phyloP scores from a whole-genome alignment of 2,113 vertebrate genomes.

The Gallinago media region DNA sequence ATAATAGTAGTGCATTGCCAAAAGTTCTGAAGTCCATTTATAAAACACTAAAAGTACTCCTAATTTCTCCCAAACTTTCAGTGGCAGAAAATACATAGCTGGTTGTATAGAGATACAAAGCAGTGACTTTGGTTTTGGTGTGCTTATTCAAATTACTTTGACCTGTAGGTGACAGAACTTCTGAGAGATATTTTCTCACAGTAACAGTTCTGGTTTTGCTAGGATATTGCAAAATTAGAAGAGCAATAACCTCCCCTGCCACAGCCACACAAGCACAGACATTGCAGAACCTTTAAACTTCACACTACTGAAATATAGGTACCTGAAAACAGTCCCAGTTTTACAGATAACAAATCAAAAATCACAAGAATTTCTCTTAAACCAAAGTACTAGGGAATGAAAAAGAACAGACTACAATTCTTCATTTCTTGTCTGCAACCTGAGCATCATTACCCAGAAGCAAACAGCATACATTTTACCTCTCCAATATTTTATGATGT shows the following conservation, averaged over 20 bases:
- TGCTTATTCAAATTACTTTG: background rate
- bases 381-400: background rate
- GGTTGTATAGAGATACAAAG: background rate
- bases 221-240: background rate
- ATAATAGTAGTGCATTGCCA: background rate
- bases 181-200: background rate
- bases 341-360: constrained; percentile 33
- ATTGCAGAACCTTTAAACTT: background rate
- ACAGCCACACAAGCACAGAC: background rate
- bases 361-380: background rate
- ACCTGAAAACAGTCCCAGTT: background rate
- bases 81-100: background rate
- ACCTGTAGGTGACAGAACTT: background rate
- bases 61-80: background rate
- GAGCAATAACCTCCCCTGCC: background rate
- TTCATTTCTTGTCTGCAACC: constrained; percentile 6
- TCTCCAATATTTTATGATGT: background rate
- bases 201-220: background rate
- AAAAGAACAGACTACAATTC: background rate
- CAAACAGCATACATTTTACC: background rate
- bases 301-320: background rate
- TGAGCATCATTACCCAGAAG: background rate
- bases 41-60: background rate
- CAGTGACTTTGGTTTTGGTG: background rate
- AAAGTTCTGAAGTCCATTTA: background rate